These are phyloP conservation scores for Pogonocherus hispidulus DNA, from an alignment of 2,888 invertebrate species.

Conservation along the genomic window DNA sequence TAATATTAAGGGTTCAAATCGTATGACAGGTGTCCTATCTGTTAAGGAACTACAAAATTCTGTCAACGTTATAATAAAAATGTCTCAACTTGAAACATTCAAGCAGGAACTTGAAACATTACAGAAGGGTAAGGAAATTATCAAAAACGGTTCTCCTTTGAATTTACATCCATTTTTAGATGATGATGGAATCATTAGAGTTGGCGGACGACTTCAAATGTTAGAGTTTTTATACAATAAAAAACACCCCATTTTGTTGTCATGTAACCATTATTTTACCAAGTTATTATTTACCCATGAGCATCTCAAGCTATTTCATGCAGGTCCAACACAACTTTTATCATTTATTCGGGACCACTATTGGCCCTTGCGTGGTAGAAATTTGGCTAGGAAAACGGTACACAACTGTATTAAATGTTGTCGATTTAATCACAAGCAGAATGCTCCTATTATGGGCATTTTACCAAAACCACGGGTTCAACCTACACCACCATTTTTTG, in stretches of 20 bases:
- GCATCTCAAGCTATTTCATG: neutral
- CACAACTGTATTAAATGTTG: neutral
- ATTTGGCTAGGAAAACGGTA: neutral
- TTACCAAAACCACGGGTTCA: neutral
- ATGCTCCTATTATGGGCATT: neutral
- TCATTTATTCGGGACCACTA: neutral
- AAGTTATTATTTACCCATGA: neutral
- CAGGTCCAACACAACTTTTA: neutral
- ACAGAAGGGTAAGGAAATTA: too few relatives aligned
- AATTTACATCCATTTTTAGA: slow-evolving; percentile 1
- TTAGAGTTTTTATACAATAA: neutral
- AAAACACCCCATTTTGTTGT: neutral
- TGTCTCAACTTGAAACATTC: too few relatives aligned
- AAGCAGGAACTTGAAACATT: too few relatives aligned
- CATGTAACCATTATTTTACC: neutral
- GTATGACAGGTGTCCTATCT: too few relatives aligned
- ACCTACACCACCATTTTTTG: neutral
- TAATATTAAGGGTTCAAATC: too few relatives aligned
- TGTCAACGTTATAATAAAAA: too few relatives aligned
- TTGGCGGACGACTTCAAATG: neutral
- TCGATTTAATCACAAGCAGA: neutral
- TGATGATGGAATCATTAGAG: neutral
- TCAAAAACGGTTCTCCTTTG: too few relatives aligned
- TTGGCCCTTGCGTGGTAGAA: slow-evolving; percentile 6
- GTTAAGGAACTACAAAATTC: too few relatives aligned